These are phyloP conservation scores for Agrochola lychnidis DNA, from an alignment of 2,888 invertebrate species.

Conservation along the genomic window DNA sequence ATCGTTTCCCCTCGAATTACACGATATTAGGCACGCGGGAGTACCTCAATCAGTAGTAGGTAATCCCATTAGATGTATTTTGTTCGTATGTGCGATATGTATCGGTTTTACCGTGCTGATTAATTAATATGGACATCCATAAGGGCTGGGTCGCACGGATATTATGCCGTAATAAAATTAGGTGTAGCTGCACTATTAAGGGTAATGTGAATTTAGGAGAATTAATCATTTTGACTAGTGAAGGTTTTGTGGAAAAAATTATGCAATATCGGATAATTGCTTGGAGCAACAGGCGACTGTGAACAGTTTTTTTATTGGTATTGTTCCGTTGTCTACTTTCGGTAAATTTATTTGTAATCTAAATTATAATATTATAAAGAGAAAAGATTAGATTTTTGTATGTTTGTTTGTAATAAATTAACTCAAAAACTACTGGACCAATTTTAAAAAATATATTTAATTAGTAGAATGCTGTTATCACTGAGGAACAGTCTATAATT, in stretches of 20 bases:
- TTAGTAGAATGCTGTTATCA: too few relatives aligned
- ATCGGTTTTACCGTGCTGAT: slow-evolving; percentile 47
- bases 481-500: too few relatives aligned
- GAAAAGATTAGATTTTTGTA: too few relatives aligned
- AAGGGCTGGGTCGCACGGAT: slow-evolving; percentile 38
- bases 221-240: not conserved
- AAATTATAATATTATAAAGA: too few relatives aligned
- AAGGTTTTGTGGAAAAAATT: not conserved
- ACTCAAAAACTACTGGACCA: too few relatives aligned
- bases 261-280: not conserved
- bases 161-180: slow-evolving; percentile 50
- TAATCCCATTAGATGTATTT: slow-evolving; percentile 67
- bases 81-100: slow-evolving; percentile 45
- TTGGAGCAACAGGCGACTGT: not conserved
- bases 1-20: slow-evolving; percentile 54
- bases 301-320: not conserved
- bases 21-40: slow-evolving; percentile 61
- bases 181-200: slow-evolving; percentile 32
- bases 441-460: too few relatives aligned
- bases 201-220: slow-evolving; percentile 18
- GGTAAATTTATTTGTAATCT: not conserved
- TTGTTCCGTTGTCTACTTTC: too few relatives aligned
- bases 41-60: slow-evolving; percentile 67
- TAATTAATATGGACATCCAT: slow-evolving; percentile 54
- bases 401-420: too few relatives aligned